Evolutionary conservation across 2,797 vertebrate genomes (phyloP).

Genomic region (Lindbergichthys nudifrons): DNA sequence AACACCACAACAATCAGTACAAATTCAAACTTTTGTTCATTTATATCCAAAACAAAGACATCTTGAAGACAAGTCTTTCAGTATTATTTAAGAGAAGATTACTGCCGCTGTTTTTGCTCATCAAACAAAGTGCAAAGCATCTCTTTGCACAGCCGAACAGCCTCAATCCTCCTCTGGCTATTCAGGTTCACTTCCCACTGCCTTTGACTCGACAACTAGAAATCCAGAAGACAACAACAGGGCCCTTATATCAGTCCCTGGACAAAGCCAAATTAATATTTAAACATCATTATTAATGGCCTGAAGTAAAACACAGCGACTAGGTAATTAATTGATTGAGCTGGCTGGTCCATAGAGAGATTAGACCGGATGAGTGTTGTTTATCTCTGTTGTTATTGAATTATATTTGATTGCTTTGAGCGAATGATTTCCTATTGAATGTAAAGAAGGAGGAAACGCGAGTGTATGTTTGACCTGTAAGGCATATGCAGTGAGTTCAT

Average conservation of each 20-base stretch:
- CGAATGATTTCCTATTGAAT: constrained; percentile 77
- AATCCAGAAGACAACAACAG: constrained; percentile 71
- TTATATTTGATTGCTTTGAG: constrained; percentile 76
- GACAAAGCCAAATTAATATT: constrained; percentile 92
- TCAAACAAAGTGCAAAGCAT: constrained; percentile 32
- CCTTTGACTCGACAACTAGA: constrained; percentile 55
- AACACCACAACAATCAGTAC: constrained; percentile 25
- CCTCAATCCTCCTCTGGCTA: constrained; percentile 51
- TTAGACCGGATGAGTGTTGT: constrained; percentile 83
- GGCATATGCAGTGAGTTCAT: constrained; percentile 69
- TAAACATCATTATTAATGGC: constrained; percentile 90
- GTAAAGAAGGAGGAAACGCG: constrained; percentile 68
- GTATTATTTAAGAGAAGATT: neutral
- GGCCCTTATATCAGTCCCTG: constrained; percentile 80
- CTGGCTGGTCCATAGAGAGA: constrained; percentile 82
- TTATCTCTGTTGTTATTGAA: constrained; percentile 82
- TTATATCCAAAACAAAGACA: constrained; percentile 29
- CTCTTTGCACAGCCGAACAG: constrained; percentile 39
- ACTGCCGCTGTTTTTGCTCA: constrained; percentile 23
- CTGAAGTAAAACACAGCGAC: constrained; percentile 87
- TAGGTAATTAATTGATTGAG: constrained; percentile 91
- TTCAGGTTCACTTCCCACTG: constrained; percentile 58
- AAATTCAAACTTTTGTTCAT: constrained; percentile 51
- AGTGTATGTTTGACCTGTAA: constrained; percentile 77
- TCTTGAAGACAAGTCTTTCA: neutral